phyloP scores from a whole-genome alignment of 2,888 invertebrate genomes.

The Drosophila setosimentum region DNA sequence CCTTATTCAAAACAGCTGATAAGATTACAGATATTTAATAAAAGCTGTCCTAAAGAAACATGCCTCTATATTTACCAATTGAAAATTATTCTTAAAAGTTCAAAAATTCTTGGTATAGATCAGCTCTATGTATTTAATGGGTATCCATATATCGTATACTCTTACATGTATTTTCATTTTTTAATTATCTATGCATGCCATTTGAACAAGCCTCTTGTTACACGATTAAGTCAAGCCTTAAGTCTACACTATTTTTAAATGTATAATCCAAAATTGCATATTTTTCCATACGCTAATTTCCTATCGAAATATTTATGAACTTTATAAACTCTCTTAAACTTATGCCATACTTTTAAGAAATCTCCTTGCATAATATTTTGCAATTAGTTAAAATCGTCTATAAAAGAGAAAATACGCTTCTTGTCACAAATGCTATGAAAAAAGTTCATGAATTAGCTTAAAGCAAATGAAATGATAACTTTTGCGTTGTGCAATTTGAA shows the following conservation, averaged over 20 bases:
- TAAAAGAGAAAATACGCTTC: conserved; percentile 34
- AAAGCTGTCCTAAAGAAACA: background rate
- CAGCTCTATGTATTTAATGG: background rate
- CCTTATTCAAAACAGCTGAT: background rate
- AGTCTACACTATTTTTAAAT: background rate
- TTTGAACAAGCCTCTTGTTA: background rate
- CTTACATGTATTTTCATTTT: background rate
- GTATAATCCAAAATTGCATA: background rate
- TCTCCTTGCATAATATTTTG: conserved; percentile 7
- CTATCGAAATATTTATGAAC: conserved; percentile 34
- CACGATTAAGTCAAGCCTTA: background rate
- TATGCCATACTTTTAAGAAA: conserved; percentile 15
- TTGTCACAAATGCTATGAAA: conserved; percentile 8
- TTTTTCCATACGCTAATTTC: conserved; percentile 12
- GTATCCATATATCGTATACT: background rate
- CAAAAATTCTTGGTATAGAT: background rate
- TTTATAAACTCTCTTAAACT: conserved; percentile 2
- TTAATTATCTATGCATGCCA: background rate
- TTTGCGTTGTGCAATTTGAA: conserved; percentile 18
- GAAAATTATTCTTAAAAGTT: background rate
- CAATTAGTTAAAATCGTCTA: conserved; percentile 3
- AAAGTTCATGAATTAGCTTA: conserved; percentile 25
- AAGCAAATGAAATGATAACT: conserved; percentile 20
- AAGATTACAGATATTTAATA: background rate
- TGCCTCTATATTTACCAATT: background rate